Percentiles rank a stretch among this genome's conserved stretches.
These are phyloP conservation scores for Onychomys leucogaster DNA, from an alignment of 2,797 vertebrate species.

Conservation along the genomic window DNA sequence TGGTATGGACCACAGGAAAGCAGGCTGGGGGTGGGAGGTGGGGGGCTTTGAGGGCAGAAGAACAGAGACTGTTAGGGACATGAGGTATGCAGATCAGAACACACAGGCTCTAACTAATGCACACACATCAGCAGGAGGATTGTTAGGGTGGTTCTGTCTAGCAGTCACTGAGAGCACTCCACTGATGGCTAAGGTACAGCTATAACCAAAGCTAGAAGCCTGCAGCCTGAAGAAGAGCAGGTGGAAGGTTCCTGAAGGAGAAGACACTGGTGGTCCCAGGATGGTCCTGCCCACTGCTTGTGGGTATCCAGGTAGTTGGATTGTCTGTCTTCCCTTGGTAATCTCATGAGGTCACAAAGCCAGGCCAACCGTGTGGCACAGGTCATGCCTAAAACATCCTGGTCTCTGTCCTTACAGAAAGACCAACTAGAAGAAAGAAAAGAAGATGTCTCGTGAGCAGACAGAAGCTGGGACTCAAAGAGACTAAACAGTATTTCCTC, in stretches of 20 bases:
- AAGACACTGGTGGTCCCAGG: too few relatives aligned
- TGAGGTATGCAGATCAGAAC: accelerated
- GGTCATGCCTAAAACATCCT: background rate
- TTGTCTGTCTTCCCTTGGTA: background rate
- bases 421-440: background rate
- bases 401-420: background rate
- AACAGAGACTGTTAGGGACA: background rate
- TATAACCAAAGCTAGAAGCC: background rate
- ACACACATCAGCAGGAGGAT: background rate
- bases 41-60: background rate
- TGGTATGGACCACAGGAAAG: background rate
- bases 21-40: background rate
- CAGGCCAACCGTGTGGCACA: background rate
- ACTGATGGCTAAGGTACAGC: background rate
- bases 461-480: background rate
- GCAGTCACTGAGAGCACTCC: background rate
- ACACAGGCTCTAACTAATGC: accelerated
- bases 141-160: background rate
- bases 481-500: background rate
- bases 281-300: too few relatives aligned
- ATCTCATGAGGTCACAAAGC: background rate
- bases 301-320: background rate
- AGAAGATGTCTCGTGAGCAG: background rate
- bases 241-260: background rate
- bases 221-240: background rate